Base-by-base conservation (phyloP, 2,797 vertebrate species). In the Phataginus tetradactyla region DNA sequence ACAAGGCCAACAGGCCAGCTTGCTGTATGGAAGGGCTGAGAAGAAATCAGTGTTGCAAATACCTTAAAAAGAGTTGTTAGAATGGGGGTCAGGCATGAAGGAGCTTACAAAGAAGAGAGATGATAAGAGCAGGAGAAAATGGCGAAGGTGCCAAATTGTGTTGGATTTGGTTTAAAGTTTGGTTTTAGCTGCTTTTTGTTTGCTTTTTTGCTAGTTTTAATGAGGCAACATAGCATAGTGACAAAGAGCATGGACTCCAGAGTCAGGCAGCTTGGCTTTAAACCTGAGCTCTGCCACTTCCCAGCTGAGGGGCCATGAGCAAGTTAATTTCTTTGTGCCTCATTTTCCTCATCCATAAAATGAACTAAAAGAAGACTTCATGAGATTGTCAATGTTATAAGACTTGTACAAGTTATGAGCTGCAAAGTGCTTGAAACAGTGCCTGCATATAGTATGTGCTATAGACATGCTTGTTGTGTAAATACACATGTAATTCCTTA, bases 311-410 rank as follows among this genome's bases (percentile, higher is more conserved):
- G 21, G 71, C 20, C 20, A 4, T 55, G 23, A 39, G 27, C 32
- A 92, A 88, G 23, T 95, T 96, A 53, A 90, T 53, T 72, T 91
- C 51, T 84, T 93, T 75, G 61, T 59, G 63, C 59, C 32, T 51
- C 49, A 13, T 92, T 95, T 92, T 89, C 61, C 45, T 96, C 53
- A 91, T 51, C 55, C 59, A 91, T 53, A 87, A 94, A 39, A 77
- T 78, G 64, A 91, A 32, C 37, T 86, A 2, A 63, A 91, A 78
- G 27, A 92, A 89, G n/a, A 78, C 32, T 17, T 89, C 18, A 0
- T 69, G 69, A 88, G 57, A 42, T 23, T 68, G 39, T 61, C 59
- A 78, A 37, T 95, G 25, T 80, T 66, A 34, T 51, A 72, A 79
- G 20, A 91, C 86, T 63, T 83, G 63, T 34, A 10, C 27, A 64